Evolutionary conservation across 2,113 vertebrate species (phyloP), one percentile per base, ranked within the genome.

Genomic region (Lontra canadensis): DNA sequence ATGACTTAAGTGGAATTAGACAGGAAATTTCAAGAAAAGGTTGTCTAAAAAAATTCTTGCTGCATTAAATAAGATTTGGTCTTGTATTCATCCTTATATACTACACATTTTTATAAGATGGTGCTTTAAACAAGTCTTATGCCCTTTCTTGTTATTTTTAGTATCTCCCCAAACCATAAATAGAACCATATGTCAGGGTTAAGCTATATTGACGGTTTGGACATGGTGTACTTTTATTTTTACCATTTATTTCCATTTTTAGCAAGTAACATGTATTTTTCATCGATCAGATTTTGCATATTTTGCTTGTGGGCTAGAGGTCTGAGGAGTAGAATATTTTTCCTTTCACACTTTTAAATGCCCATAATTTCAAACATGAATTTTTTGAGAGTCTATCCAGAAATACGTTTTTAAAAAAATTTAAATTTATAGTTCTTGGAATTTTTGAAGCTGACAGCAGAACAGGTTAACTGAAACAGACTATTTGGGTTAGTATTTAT

Each of bases 121-220:
- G 5, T 88, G 10, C 55, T 95, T 98, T 91, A 15, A 21, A 20
- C 52, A 88, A 94, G 44, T 74, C 63, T 55, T 76, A 0, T 94
- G 61, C 94, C 96, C 98, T 98, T 98, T 98, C 88, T 97, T 98
- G 97, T 98, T 98, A 98, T 98, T 97, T 99, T 99, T 99, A 98
- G 96, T 98, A 99, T 98, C 98, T 98, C 95, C 98, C 94, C 97
- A 98, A 98, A 94, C 93, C 96, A 80, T 98, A 99, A 99, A 98
- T 95, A 98, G 96, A 99, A 98, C 97, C 98, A 98, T 98, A 99
- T 99, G 98, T 98, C 92, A 90, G 83, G 97, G 92, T 94, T 96
- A 96, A 96, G n/a, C 81, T 97, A 95, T 98, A 98, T 73, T 91
- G 86, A 98, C 95, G 95, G 90, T 98, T 98, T 98, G 96, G 90